Base-by-base conservation (phyloP, 2,113 vertebrate genomes). In the Charadrius vociferus region DNA sequence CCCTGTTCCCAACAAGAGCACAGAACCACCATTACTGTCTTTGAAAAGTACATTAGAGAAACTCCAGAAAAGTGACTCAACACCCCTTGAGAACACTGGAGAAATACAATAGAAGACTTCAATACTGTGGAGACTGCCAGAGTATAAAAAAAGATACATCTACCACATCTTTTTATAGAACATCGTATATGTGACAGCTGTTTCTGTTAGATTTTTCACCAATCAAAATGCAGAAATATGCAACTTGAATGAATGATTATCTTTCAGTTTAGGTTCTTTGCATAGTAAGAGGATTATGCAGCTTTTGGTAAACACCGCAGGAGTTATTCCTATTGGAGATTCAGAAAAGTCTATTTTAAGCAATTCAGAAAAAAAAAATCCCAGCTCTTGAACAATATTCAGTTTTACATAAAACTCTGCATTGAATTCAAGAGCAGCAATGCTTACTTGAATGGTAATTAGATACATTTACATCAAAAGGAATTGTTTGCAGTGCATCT, bases 251-350 rank as follows among this genome's bases (percentile, higher is more conserved):
- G 49, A 94, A 53, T 43, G 2, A 88, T 63, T 67, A 83, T 81
- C 49, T 72, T 49, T 79, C 81, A 70, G n/a, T 73, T 77, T 21
- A 89, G 32, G 47, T 82, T 75, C 70, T 94, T 50, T 73, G 58
- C 77, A 87, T 12, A 87, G 45, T 67, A 97, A 93, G 82, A 90
- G 78, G 91, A 96, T 95, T 92, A 87, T 75, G 65, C 43, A 95
- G 83, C 82, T 91, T 97, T 95, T 81, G 1, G 8, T 86, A 93
- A 96, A 91, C 86, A 88, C 10, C 53, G 73, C 61, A 78, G 61
- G 68, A 96, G 47, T 74, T 86, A 73, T 4, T 94, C 66, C 84
- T 63, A 27, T 3, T 30, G 74, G 81, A 90, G 43, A 82, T 72
- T 87, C 70, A 66, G 55, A 78, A 86, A 92, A 82, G 14, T 49